Base-by-base conservation (phyloP, 1,140 invertebrate species). In the Ceratosolen fusciceps region DNA sequence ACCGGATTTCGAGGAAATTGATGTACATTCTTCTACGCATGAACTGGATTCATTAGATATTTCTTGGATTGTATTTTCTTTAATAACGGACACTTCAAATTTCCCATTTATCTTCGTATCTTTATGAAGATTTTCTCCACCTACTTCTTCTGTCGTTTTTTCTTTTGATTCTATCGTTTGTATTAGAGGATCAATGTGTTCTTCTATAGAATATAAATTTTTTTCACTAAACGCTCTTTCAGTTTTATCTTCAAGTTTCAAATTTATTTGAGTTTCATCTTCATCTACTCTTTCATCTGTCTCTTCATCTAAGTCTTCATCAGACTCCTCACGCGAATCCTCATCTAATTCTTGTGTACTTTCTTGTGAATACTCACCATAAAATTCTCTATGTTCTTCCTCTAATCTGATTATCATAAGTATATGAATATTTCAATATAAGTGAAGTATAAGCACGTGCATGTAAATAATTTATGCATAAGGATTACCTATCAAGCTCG, bases 401-500 rank as follows among this genome's bases (percentile, higher is more conserved):
- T 85, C 82, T 47, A 88, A 79, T 74, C 86, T 86, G 39, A 47
- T 54, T 56, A 74, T 71, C 74, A 58, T 70, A 52, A n/a, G n/a
- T 67, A 12, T 62, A 74, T 29, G 49, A 75, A 60, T 43, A 54
- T 72, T 39, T 74, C 12, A 47, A 47, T 72, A 37, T n/a, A 31
- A n/a, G n/a, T n/a, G n/a, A n/a, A n/a, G n/a, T n/a, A n/a, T n/a
- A n/a, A n/a, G n/a, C n/a, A n/a, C n/a, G n/a, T n/a, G 43, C 16
- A 47, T 47, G 43, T 47, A 9, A 47, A 47, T 9, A 47, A 47
- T 47, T 47, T 16, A n/a, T n/a, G n/a, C n/a, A n/a, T n/a, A 37
- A 73, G 26, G 34, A 12, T 60, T 76, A 90, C 89, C 87, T 89
- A 62, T 86, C 77, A 39, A 87, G 79, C 84, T 91, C 90, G 79